These are phyloP conservation scores for Acanthosepion pharaonis DNA, from an alignment of 2,888 invertebrate genomes.

Conservation along the genomic window DNA sequence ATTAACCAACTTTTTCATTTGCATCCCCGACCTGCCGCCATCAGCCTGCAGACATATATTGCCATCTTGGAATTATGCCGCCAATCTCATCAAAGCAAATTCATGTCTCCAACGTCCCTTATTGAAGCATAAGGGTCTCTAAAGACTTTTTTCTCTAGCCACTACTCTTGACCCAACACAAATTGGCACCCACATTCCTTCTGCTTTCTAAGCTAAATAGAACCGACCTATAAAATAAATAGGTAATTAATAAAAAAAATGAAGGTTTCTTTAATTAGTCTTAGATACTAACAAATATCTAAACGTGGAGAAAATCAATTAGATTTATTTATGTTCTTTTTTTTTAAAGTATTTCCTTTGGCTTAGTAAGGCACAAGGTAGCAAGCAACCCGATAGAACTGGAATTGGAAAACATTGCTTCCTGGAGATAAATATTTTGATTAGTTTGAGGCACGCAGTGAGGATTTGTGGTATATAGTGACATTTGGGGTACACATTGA, in stretches of 20 bases:
- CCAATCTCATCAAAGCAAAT: background rate
- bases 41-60: background rate
- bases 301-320: background rate
- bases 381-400: no score
- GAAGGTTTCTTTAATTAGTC: background rate
- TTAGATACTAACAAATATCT: background rate
- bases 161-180: background rate
- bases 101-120: background rate
- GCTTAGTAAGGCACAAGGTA: background rate
- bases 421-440: no score
- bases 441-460: no score
- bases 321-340: background rate
- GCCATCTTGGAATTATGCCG: background rate
- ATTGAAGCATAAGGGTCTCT: background rate
- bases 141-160: background rate
- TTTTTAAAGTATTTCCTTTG: background rate
- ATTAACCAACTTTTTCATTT: no score
- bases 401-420: no score
- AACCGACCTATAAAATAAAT: background rate
- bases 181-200: background rate
- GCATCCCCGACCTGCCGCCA: no score
- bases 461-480: no score
- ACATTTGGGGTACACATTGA: no score
- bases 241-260: background rate
- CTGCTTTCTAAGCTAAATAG: background rate